Percentiles rank a stretch among this genome's conserved stretches.
phyloP scores from a whole-genome alignment of 2,797 vertebrate genomes.

The Pantherophis vulpinus region DNA sequence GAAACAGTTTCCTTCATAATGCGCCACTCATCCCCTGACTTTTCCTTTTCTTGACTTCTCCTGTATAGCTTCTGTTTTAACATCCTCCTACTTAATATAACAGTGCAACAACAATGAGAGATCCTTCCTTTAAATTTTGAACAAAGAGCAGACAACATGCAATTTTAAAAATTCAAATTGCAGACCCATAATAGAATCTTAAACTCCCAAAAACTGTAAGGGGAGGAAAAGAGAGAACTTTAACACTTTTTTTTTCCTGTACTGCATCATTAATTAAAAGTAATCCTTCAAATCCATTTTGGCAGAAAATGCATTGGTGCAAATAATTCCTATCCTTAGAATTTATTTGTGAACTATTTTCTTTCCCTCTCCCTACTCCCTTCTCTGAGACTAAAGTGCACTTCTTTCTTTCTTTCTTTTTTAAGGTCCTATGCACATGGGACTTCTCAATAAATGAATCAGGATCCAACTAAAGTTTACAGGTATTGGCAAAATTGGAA shows the following conservation, averaged over 20 bases:
- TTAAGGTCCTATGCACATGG: constrained; percentile 46
- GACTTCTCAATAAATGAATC: constrained; percentile 16
- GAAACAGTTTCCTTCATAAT: too few species aligned
- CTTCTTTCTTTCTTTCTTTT: constrained; percentile 52
- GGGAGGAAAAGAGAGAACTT: not conserved
- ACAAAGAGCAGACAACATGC: not conserved
- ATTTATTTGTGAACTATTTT: constrained; percentile 23
- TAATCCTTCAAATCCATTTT: not conserved
- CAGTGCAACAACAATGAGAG: not conserved
- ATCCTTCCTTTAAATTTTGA: not conserved
- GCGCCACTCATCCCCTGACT: not conserved
- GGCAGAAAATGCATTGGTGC: not conserved
- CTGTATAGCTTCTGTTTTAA: not conserved
- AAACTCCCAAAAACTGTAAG: not conserved
- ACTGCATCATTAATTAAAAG: not conserved
- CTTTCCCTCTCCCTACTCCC: constrained; percentile 33
- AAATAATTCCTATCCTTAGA: not conserved
- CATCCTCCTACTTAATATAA: not conserved
- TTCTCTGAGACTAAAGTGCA: constrained; percentile 36
- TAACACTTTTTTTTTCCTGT: not conserved
- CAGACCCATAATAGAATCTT: not conserved
- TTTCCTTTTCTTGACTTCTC: not conserved
- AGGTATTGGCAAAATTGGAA: not conserved
- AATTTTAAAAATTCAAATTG: not conserved
- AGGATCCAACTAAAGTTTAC: constrained; percentile 15